phyloP scores from a whole-genome alignment of 2,888 invertebrate genomes.

The Dione juno region DNA sequence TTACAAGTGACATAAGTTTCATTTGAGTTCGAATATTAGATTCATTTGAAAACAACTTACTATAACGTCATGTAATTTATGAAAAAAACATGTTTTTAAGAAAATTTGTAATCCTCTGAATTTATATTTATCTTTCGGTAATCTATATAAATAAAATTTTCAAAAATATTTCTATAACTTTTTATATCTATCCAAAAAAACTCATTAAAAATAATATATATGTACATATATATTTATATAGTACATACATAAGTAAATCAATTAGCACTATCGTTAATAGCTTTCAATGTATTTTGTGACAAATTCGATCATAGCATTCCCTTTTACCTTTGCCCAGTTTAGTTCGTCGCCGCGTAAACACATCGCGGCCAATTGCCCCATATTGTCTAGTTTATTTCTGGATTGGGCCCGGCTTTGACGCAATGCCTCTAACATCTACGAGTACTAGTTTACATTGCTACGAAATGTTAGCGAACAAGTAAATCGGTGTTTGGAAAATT shows the following conservation, averaged over 20 bases:
- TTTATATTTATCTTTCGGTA: too few species aligned
- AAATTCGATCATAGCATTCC: slow-evolving; percentile 21
- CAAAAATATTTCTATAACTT: too few species aligned
- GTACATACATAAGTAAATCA: neutral
- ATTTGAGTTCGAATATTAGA: too few species aligned
- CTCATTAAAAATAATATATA: neutral
- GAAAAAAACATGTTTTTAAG: too few species aligned
- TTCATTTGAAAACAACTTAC: too few species aligned
- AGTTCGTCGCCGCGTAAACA: slow-evolving; percentile 45
- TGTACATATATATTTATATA: neutral
- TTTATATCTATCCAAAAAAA: neutral
- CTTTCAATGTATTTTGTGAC: neutral
- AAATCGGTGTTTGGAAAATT: slow-evolving; percentile 18
- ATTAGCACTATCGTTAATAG: neutral
- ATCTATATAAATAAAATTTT: too few species aligned
- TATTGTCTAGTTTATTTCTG: slow-evolving; percentile 53
- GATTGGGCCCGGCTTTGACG: slow-evolving; percentile 51
- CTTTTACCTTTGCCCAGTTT: slow-evolving; percentile 32
- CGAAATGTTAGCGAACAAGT: slow-evolving; percentile 18
- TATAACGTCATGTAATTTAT: too few species aligned
- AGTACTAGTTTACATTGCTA: slow-evolving; percentile 37
- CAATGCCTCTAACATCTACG: slow-evolving; percentile 38
- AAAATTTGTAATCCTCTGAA: too few species aligned
- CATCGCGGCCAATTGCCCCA: slow-evolving; percentile 50
- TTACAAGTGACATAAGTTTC: too few species aligned